These are phyloP conservation scores for Theonella swinhoei DNA, from an alignment of 37 sponge, comb jelly and placozoan species.

Conservation along the genomic window DNA sequence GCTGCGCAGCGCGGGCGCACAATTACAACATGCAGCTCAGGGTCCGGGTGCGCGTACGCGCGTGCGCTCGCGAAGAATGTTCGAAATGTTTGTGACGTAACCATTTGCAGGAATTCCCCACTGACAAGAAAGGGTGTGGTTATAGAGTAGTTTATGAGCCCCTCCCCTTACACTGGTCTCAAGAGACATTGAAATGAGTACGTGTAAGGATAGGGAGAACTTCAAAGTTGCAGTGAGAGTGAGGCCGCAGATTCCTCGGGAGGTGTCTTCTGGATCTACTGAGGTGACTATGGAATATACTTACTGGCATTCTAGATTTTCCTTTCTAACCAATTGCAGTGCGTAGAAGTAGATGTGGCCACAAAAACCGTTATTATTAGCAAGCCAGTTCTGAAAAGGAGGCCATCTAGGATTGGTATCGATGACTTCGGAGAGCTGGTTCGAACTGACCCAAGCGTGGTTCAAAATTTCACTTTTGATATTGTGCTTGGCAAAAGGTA, in stretches of 20 bases:
- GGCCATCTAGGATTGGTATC: slow-evolving; percentile 41
- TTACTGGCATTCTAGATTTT: too few species aligned
- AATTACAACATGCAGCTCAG: too few species aligned
- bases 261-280: neutral
- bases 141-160: too few species aligned
- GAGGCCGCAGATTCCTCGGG: slow-evolving; percentile 70
- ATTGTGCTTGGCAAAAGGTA: slow-evolving; percentile 43
- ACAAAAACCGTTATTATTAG: slow-evolving; percentile 19
- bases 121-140: too few species aligned
- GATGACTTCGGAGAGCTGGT: slow-evolving; percentile 60
- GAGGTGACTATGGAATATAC: too few species aligned
- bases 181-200: too few species aligned
- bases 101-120: too few species aligned
- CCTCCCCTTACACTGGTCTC: too few species aligned
- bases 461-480: slow-evolving; percentile 70
- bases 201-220: slow-evolving; percentile 40
- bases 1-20: too few species aligned
- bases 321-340: slow-evolving; percentile 29
- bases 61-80: too few species aligned
- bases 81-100: too few species aligned
- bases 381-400: slow-evolving; percentile 25
- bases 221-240: slow-evolving; percentile 89
- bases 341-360: slow-evolving; percentile 38
- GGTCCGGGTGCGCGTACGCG: too few species aligned
- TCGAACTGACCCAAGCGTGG: slow-evolving; percentile 24